These are phyloP conservation scores for Caranx ignobilis DNA, from an alignment of 2,113 vertebrate species.

Conservation along the genomic window DNA sequence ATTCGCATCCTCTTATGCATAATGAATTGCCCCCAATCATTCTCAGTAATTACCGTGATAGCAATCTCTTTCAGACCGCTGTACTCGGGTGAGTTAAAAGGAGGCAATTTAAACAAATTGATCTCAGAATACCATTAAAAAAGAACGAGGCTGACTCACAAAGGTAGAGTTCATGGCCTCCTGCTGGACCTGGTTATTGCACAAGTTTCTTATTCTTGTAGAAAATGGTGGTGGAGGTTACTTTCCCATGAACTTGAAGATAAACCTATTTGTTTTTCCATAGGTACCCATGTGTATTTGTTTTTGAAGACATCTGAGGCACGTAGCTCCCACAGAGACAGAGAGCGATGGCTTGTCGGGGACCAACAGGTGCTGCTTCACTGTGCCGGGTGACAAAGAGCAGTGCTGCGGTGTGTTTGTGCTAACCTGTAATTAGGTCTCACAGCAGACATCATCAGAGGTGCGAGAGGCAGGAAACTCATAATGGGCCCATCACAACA, in stretches of 20 bases:
- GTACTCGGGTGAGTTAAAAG: constrained; percentile 80
- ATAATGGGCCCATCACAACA: constrained; percentile 73
- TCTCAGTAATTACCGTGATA: constrained; percentile 84
- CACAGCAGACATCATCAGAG: constrained; percentile 71
- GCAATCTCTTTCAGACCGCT: constrained; percentile 74
- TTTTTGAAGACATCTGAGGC: constrained; percentile 13
- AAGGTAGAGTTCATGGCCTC: constrained; percentile 60
- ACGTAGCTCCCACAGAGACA: constrained; percentile 1
- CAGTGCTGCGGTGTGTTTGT: constrained; percentile 33
- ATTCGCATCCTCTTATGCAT: constrained; percentile 80
- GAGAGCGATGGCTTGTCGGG: constrained; percentile 34
- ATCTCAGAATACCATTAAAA: constrained; percentile 84
- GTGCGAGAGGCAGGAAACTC: constrained; percentile 77
- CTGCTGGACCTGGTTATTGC: constrained; percentile 32
- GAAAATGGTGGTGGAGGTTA: constrained; percentile 7
- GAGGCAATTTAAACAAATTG: constrained; percentile 85
- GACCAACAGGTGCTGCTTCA: constrained; percentile 71
- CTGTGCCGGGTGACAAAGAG: constrained; percentile 53
- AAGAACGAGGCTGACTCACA: constrained; percentile 67
- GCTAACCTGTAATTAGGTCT: constrained; percentile 60
- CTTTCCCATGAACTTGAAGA: constrained; percentile 62
- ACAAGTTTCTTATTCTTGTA: constrained; percentile 25
- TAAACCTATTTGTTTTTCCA: constrained; percentile 50
- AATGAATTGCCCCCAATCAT: constrained; percentile 81
- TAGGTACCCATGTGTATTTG: constrained; percentile 3